Evolutionary conservation across 1,140 invertebrate genomes (phyloP).

Genomic region (Campoletis sonorensis): DNA sequence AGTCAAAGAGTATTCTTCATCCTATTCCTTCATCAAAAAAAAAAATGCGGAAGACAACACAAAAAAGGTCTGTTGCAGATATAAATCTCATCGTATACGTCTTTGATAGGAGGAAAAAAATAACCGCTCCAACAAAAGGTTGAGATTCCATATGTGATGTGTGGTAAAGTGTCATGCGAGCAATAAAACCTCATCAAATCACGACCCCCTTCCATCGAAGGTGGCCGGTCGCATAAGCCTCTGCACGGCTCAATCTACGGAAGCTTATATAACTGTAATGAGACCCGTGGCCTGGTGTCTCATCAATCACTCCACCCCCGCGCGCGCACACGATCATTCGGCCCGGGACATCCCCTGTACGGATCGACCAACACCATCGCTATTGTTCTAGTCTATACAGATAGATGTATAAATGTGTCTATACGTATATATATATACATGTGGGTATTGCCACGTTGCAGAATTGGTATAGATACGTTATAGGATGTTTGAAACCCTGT

Average conservation of each 20-base stretch:
- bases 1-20: no score
- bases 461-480: slow-evolving; percentile 51
- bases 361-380: background rate
- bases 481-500: slow-evolving; percentile 51
- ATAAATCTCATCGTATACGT: slow-evolving; percentile 25
- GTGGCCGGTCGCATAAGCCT: slow-evolving; percentile 69
- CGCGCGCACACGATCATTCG: slow-evolving; percentile 40
- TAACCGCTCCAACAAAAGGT: slow-evolving; percentile 58
- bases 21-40: no score
- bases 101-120: slow-evolving; percentile 28
- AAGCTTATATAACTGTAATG: slow-evolving; percentile 78
- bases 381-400: slow-evolving; percentile 35
- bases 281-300: slow-evolving; percentile 73
- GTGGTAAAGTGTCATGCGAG: slow-evolving; percentile 64
- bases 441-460: slow-evolving; percentile 28
- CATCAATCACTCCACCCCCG: slow-evolving; percentile 75
- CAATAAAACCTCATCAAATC: slow-evolving; percentile 78
- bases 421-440: background rate
- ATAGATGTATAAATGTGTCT: background rate
- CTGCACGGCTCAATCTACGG: slow-evolving; percentile 74
- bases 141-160: slow-evolving; percentile 53
- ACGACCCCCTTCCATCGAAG: slow-evolving; percentile 63
- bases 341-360: slow-evolving; percentile 26
- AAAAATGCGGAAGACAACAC: background rate
- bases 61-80: background rate